Conservation (phyloP, 2,888 invertebrate species). For the Cybosia mesomella region DNA sequence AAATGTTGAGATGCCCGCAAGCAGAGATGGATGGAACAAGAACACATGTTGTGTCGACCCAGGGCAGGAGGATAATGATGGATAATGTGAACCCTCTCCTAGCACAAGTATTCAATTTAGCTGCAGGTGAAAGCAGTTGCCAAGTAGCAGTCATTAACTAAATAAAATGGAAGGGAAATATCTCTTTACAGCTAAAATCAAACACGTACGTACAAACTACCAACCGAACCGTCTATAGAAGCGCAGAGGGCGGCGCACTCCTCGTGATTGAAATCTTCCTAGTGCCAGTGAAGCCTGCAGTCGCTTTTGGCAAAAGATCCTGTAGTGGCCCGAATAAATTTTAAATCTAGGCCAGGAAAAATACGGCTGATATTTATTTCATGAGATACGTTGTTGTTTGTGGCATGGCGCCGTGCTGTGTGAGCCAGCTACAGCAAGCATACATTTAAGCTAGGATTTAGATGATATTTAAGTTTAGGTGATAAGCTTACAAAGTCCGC, state of each 20-base stretch:
- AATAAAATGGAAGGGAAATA: neutral
- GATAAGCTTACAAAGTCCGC: neutral
- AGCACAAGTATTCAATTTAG: neutral
- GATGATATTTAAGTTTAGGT: neutral
- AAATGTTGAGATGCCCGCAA: too few species aligned
- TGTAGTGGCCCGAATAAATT: conserved; percentile 9
- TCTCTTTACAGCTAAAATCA: conserved; percentile 1
- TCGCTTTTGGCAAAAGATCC: conserved; percentile 14
- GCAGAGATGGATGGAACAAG: too few species aligned
- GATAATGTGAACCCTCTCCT: too few species aligned
- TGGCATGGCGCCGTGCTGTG: neutral
- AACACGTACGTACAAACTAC: neutral
- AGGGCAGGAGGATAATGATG: too few species aligned
- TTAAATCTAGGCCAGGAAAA: conserved; percentile 8
- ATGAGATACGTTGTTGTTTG: conserved; percentile 6
- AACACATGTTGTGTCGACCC: too few species aligned
- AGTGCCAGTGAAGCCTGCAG: neutral
- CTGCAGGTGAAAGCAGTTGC: too few species aligned
- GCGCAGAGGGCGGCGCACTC: conserved; percentile 1
- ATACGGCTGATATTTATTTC: conserved; percentile 15
- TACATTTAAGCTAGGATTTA: neutral
- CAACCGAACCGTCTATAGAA: neutral
- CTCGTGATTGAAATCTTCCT: conserved; percentile 15
- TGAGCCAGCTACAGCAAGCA: neutral
- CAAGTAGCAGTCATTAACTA: neutral